Percentiles rank a stretch among this genome's conserved stretches.
Conservation (phyloP, 2,113 vertebrate genomes). For the Seriola dumerili region DNA sequence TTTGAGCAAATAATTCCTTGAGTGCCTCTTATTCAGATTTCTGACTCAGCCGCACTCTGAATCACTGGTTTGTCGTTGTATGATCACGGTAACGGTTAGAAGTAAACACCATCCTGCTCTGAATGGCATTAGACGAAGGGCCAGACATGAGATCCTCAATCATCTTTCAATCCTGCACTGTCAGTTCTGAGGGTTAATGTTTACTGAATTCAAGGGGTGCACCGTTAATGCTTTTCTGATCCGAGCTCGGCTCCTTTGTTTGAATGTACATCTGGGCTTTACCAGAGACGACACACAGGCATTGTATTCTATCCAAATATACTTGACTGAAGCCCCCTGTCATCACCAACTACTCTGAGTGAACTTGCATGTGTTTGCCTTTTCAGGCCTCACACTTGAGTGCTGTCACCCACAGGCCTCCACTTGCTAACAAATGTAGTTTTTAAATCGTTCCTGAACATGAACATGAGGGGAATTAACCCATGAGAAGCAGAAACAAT, state of each 20-base stretch:
- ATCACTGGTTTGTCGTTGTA: constrained; percentile 4
- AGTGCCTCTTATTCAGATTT: constrained; percentile 61
- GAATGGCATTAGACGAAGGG: constrained; percentile 31
- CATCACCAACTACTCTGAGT: constrained; percentile 53
- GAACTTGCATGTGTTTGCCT: constrained; percentile 66
- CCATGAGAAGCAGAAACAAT: constrained; percentile 61
- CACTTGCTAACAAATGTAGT: constrained; percentile 46
- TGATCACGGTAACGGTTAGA: constrained; percentile 14
- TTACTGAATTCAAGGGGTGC: constrained; percentile 84
- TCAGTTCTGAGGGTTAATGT: constrained; percentile 84
- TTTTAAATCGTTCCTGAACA: constrained; percentile 81
- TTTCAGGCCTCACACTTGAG: constrained; percentile 78
- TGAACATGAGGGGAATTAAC: constrained; percentile 43
- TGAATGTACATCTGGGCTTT: constrained; percentile 86
- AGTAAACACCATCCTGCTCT: constrained; percentile 32
- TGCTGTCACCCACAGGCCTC: constrained; percentile 84
- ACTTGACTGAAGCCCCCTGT: constrained; percentile 68
- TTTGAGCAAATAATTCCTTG: constrained; percentile 24
- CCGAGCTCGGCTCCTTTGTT: constrained; percentile 74
- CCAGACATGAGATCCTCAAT: constrained; percentile 15
- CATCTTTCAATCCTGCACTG: constrained; percentile 76
- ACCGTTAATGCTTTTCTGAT: constrained; percentile 85
- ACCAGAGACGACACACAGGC: constrained; percentile 66
- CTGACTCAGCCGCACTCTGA: constrained; percentile 29
- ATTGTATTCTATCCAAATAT: constrained; percentile 75